Evolutionary conservation across 1,140 invertebrate genomes (phyloP), one percentile per base, ranked within the genome.

Genomic region (Eupeodes corollae): DNA sequence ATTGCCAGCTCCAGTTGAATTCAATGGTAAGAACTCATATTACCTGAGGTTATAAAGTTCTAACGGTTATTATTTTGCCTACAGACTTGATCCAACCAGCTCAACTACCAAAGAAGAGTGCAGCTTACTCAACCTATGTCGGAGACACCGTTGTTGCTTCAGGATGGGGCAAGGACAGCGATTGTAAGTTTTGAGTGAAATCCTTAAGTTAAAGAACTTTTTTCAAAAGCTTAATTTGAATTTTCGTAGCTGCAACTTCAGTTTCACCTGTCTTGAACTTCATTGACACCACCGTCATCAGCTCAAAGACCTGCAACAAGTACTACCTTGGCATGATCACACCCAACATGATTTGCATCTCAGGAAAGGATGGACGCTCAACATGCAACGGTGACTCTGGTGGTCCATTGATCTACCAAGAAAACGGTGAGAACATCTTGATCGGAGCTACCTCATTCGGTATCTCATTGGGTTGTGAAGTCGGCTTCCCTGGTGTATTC

Each of bases 361-460:
- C 53, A 40, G 56, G 56, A 42, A 54, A 52, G 18, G 53, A 49
- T 0, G 57, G 55, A 6, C 42, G 49, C 8, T 63, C 60, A 9
- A 58, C 60, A 34, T 62, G 61, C 47, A 58, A 47, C 1, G 61
- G 61, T 1, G 61, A 63, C 39, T 63, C 61, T 5, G 61, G 61
- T 3, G 61, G 61, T 13, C 58, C 58, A 1, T n/a, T 63, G 48
- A 42, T 58, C 2, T 50, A 57, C 35, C 47, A 50, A 11, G 56
- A 58, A 16, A 42, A 44, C 16, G 11, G 42, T 0, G 11, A 38
- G 1, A 45, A 56, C 37, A 19, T 46, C 1, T 15, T 63, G 14
- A 63, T 76, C 32, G 75, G 75, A 44, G 48, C 73, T 35, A 67
- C 68, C 2, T 75, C 73, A 3, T 77, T 75, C 48, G 74, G 74